Percentiles rank a stretch among this genome's conserved stretches.
Conservation (phyloP, 2,888 invertebrate genomes). For the Silvanus unidentatus region DNA sequence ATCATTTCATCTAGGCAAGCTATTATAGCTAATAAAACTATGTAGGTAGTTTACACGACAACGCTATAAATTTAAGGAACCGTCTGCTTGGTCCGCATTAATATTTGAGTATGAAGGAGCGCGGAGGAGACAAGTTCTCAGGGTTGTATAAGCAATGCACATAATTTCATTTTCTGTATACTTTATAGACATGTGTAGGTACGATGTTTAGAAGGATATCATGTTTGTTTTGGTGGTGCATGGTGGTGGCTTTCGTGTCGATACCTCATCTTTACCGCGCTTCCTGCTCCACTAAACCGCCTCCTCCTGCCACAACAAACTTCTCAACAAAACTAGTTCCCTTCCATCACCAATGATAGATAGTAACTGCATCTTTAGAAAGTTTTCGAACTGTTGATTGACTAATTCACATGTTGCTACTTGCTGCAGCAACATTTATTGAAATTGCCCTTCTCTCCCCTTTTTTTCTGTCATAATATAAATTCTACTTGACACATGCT, state of each 20-base stretch:
- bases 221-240: slow-evolving; percentile 2
- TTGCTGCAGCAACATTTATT: too few species aligned
- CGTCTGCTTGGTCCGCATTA: slow-evolving; percentile 4
- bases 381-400: too few species aligned
- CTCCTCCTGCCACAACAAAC: too few species aligned
- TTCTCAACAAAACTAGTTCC: background rate
- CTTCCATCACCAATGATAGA: background rate
- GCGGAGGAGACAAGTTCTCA: background rate
- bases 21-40: slow-evolving; percentile 5
- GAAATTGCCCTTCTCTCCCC: too few species aligned
- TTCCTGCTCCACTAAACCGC: too few species aligned
- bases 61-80: slow-evolving; percentile 4
- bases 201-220: too few species aligned
- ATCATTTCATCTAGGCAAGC: slow-evolving; percentile 4
- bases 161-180: too few species aligned
- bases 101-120: slow-evolving; percentile 3
- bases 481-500: too few species aligned
- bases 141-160: too few species aligned
- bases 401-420: too few species aligned
- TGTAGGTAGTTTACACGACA: slow-evolving; percentile 7
- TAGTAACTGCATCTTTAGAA: slow-evolving; percentile 1
- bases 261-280: background rate
- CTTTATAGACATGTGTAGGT: too few species aligned
- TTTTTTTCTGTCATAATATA: too few species aligned
- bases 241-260: slow-evolving; percentile 4